Evolutionary conservation across 1,140 invertebrate genomes (phyloP), one percentile per base, ranked within the genome.

Genomic region (Ips nitidus): DNA sequence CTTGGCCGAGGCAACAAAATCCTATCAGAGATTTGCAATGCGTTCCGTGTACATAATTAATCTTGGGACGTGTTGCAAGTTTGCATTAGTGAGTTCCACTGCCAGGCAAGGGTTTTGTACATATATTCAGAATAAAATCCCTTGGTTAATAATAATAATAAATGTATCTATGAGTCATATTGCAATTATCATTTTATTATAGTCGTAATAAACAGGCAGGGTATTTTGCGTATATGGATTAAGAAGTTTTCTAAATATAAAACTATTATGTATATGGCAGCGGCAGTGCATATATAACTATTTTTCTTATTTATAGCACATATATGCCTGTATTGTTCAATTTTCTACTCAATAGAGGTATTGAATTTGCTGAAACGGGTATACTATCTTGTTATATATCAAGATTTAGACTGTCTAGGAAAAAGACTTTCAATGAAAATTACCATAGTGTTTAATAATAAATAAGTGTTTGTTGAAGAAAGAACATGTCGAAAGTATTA

Each of bases 351-450:
- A 68, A 52, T 52, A 43, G 37, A 42, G 43, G 63, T 41, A n/a
- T 43, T 22, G 40, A 60, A 41, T n/a, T n/a, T 43, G 40, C 40
- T 42, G 40, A 52, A 68, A 47, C 66, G 58, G 66, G 66, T 68
- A 68, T 68, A 60, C 58, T 68, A 68, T 52, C 66, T 68, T 68
- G 66, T 68, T 68, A 68, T 22, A 22, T 66, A 52, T 68, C 47
- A 68, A 60, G 22, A 68, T 68, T 68, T 68, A 68, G 66, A 68
- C 66, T 68, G 66, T 68, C 66, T 68, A 61, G 58, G 55, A 68
- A 68, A 50, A 60, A 59, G 58, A 68, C 56, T 68, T 60, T 68
- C 66, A 41, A 58, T 61, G 38, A 65, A 65, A 64, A 38, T 36
- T 36, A 43, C 4, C 6, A 68, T 42, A 59, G 55, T 58, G 45